Evolutionary conservation across 2,888 invertebrate genomes (phyloP), one percentile per base, ranked within the genome.

Genomic region (Drosophila yooni): DNA sequence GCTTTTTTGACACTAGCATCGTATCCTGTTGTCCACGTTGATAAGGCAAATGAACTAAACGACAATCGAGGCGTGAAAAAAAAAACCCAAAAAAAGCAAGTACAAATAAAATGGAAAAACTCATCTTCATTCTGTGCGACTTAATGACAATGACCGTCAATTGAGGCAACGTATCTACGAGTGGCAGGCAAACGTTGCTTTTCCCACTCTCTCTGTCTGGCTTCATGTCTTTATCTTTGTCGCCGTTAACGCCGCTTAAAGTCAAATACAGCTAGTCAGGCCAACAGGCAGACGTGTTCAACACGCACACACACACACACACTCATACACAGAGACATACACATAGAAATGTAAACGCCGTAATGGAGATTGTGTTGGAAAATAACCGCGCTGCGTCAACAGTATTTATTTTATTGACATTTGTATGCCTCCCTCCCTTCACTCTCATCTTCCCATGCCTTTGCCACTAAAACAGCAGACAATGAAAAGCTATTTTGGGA

Each of bases 371-470:
- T 86, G 85, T 83, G 87, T 85, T 87, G 85, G 87, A 86, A 80
- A 85, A 85, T 85, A 85, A 83, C 85, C 85, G 83, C 88, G 86
- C 88, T 83, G 86, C 87, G 88, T 88, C 87, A 84, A 88, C 87
- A 88, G 87, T 88, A 88, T 88, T 88, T 88, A 88, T 88, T 88
- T 88, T 88, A 88, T 88, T 88, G 87, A 84, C 88, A 88, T 82
- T 88, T 80, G 78, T 83, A 68, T 70, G 85, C 80, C 83, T 52
- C 59, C 53, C 29, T 29, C 57, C 25, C 31, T 27, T 15, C 15
- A 15, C 18, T 8, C 46, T 2, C 54, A 48, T 11, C n/a, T 36
- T 18, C 36, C 27, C 25, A 25, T 38, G 6, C 43, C 38, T 2
- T 13, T 38, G 34, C 53, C 61, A 68, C 64, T 68, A 43, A 54